These are phyloP conservation scores for Epistrophe grossulariae DNA, from an alignment of 2,888 invertebrate species.

Conservation along the genomic window DNA sequence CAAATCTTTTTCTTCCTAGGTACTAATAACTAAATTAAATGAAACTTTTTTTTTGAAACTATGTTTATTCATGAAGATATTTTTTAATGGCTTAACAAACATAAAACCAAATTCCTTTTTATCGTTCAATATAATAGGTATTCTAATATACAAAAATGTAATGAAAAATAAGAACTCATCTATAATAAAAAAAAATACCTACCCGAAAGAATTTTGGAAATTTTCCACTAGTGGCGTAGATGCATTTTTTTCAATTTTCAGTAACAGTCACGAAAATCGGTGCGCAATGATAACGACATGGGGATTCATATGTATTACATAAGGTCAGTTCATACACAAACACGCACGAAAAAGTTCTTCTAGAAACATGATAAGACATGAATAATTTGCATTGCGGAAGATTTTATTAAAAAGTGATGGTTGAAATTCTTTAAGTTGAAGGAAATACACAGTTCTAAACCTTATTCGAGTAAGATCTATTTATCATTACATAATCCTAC, in stretches of 20 bases:
- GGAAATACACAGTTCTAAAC: no score
- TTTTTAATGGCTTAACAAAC: neutral
- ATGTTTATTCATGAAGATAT: neutral
- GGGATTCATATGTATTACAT: constrained; percentile 62
- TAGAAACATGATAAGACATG: constrained; percentile 22
- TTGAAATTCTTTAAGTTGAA: no score
- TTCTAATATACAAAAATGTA: no score
- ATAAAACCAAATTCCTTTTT: no score
- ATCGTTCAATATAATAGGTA: no score
- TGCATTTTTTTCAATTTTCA: constrained; percentile 21
- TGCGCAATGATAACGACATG: constrained; percentile 58
- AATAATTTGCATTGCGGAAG: neutral
- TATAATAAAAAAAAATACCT: neutral
- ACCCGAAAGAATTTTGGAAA: constrained; percentile 44
- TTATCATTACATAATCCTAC: no score
- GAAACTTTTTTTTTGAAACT: neutral
- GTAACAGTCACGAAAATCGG: constrained; percentile 44
- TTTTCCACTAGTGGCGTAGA: constrained; percentile 50
- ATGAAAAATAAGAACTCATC: neutral
- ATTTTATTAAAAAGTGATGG: neutral
- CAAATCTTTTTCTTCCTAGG: neutral
- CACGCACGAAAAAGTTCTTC: neutral
- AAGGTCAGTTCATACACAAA: constrained; percentile 52
- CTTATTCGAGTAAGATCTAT: no score
- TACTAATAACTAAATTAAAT: neutral